Evolutionary conservation across 2,113 vertebrate genomes (phyloP).

Genomic region (Mesoclemmys tuberculata): DNA sequence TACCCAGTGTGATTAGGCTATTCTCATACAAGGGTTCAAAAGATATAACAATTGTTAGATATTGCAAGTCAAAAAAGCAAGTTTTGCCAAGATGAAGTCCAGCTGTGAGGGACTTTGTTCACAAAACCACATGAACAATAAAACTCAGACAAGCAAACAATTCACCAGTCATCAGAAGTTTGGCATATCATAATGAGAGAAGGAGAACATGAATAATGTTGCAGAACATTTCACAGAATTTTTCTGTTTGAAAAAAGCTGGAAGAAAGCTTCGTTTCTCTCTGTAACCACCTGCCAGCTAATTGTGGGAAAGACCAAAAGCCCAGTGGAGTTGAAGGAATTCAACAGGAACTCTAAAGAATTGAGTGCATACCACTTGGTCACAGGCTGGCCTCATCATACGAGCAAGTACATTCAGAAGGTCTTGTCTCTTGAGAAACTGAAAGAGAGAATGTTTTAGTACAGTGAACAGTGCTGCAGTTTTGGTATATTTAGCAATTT

Average conservation of each 20-base stretch:
- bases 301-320: neutral
- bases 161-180: neutral
- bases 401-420: conserved; percentile 95
- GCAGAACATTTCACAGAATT: neutral
- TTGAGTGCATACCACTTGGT: conserved; percentile 91
- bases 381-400: conserved; percentile 97
- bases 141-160: neutral
- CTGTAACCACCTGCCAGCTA: neutral
- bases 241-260: neutral
- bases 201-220: neutral
- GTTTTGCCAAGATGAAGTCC: neutral
- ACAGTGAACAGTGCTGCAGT: neutral
- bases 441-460: conserved; percentile 16
- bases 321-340: fast-evolving
- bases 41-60: neutral
- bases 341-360: neutral
- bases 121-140: neutral
- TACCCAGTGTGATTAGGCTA: neutral
- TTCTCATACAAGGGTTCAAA: neutral
- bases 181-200: neutral
- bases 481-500: neutral
- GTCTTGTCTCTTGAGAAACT: conserved; percentile 98
- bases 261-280: neutral
- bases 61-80: neutral
- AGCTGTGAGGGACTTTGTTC: neutral